Percentiles rank a stretch among this genome's conserved stretches.
These are phyloP conservation scores for Cheilosia soror DNA, from an alignment of 2,888 invertebrate species.

Conservation along the genomic window DNA sequence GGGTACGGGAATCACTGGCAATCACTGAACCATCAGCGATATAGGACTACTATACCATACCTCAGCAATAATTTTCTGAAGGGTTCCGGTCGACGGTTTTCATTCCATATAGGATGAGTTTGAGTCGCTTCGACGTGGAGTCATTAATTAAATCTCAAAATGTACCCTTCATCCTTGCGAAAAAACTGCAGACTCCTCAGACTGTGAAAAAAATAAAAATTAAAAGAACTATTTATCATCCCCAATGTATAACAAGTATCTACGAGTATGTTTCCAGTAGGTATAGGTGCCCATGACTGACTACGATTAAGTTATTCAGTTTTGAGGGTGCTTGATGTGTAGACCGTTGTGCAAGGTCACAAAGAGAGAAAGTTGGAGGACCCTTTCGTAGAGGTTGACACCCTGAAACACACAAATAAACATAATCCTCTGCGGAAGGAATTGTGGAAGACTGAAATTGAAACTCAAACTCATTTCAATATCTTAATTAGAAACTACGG, in stretches of 20 bases:
- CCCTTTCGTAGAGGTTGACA: conserved; percentile 18
- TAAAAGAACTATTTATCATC: neutral
- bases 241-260: neutral
- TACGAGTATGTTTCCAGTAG: neutral
- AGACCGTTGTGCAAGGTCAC: neutral
- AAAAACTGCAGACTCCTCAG: neutral
- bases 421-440: neutral
- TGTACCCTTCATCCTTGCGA: neutral
- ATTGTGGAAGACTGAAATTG: conserved; percentile 7
- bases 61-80: too few species aligned
- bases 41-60: too few species aligned
- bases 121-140: neutral
- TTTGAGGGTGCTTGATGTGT: neutral
- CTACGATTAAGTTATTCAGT: neutral
- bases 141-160: conserved; percentile 36
- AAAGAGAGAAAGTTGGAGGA: neutral
- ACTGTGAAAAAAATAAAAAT: neutral
- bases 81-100: too few species aligned
- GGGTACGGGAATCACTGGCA: too few species aligned
- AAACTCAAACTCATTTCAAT: conserved; percentile 57
- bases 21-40: too few species aligned
- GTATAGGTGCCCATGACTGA: neutral
- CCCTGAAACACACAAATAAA: conserved; percentile 7
- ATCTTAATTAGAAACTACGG: conserved; percentile 59
- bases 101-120: too few species aligned